A percentile compares a stretch with the other conserved stretches of the same genome.
phyloP scores from a whole-genome alignment of 2,797 vertebrate species.

The Notolepis coatsorum region DNA sequence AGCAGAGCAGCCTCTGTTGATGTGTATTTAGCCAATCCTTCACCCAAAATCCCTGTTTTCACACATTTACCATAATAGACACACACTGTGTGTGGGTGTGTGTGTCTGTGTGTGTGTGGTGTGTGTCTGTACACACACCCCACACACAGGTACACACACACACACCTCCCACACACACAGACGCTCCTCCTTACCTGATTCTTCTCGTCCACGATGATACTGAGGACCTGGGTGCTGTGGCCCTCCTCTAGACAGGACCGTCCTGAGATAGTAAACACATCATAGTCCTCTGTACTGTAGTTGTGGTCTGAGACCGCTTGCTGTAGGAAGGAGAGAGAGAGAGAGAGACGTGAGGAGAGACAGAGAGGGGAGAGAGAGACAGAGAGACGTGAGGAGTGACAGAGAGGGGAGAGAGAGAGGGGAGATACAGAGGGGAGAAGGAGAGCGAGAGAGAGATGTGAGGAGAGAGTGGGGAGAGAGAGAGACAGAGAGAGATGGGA shows the following conservation, averaged over 20 bases:
- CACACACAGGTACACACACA: too few species aligned
- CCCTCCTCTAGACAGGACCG: slow-evolving; percentile 92
- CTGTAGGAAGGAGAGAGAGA: slow-evolving; percentile 65
- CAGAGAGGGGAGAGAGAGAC: background rate
- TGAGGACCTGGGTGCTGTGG: slow-evolving; percentile 85
- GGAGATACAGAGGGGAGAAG: too few species aligned
- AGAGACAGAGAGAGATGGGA: background rate
- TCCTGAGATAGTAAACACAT: slow-evolving; percentile 87
- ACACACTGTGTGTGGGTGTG: background rate
- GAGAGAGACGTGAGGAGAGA: background rate
- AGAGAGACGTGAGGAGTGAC: background rate
- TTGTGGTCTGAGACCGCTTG: slow-evolving; percentile 86
- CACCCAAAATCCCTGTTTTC: too few species aligned
- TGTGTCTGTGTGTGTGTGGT: too few species aligned
- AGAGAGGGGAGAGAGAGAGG: background rate
- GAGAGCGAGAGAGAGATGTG: background rate
- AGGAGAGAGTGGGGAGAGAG: too few species aligned
- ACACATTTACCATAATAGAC: background rate
- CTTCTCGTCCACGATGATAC: slow-evolving; percentile 91
- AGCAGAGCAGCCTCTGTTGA: too few species aligned
- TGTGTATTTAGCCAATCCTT: too few species aligned
- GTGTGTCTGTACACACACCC: too few species aligned
- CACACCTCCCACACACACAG: background rate
- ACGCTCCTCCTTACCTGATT: slow-evolving; percentile 83
- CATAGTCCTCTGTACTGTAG: slow-evolving; percentile 90